Conservation (phyloP, 1,140 invertebrate species). For the Scaptomyza pallida region DNA sequence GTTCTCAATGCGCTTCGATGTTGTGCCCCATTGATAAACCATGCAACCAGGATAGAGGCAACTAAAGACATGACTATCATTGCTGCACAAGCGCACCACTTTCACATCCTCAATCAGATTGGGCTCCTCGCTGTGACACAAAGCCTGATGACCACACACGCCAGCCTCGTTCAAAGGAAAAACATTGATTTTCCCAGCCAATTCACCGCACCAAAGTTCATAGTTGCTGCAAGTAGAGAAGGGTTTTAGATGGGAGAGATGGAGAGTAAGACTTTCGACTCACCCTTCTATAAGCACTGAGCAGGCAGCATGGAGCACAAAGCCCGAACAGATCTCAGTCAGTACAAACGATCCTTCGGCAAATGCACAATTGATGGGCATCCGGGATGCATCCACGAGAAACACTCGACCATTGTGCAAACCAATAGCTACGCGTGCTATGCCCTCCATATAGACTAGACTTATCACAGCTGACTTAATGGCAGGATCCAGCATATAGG, state of each 20-base stretch:
- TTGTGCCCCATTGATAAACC: constrained; percentile 93
- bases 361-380: constrained; percentile 86
- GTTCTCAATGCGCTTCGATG: constrained; percentile 88
- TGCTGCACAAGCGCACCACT: constrained; percentile 87
- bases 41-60: constrained; percentile 92
- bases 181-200: constrained; percentile 89
- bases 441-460: constrained; percentile 87
- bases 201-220: constrained; percentile 91
- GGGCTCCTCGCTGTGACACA: constrained; percentile 80
- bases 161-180: constrained; percentile 86
- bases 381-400: constrained; percentile 87
- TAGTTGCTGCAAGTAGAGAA: constrained; percentile 83
- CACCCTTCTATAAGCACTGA: constrained; percentile 84
- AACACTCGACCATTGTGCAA: constrained; percentile 90
- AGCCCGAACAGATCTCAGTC: constrained; percentile 89
- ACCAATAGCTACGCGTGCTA: constrained; percentile 89
- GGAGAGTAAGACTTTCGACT: constrained; percentile 34
- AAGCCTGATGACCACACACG: constrained; percentile 85
- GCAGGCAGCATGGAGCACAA: constrained; percentile 86
- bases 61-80: constrained; percentile 88
- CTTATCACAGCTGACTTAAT: constrained; percentile 87
- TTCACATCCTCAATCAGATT: constrained; percentile 85
- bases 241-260: not conserved
- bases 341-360: constrained; percentile 90
- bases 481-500: constrained; percentile 85